Base-by-base conservation (phyloP, 2,888 invertebrate genomes). In the Eupithecia pulchellata region DNA sequence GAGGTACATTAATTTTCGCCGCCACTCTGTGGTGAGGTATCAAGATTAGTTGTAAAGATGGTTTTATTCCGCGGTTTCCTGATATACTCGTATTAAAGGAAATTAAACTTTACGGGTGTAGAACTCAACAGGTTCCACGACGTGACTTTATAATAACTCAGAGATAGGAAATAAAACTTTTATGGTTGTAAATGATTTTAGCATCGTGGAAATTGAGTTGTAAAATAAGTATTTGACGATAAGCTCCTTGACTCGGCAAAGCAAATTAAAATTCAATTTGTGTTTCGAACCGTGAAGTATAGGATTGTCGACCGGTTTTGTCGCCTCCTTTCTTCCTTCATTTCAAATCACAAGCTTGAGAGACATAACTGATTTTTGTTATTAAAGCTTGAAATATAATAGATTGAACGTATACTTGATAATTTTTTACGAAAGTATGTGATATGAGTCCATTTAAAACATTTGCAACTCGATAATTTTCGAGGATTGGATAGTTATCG, bases 241-340 rank as follows among this genome's bases (percentile, higher is more conserved):
- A 91, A 92, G 92, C 91, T 91, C 80, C 88, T 92, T 89, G 90
- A 92, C 90, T 92, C 86, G 87, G 88, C 86, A 88, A 89, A 90
- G 89, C 90, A 91, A 91, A 92, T 92, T 92, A 93, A 92, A 93
- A 92, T 93, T 92, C 92, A 93, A 93, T 93, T 92, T 92, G 91
- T 89, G 89, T 86, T 82, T 88, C 85, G 87, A 89, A 88, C 92
- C 89, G 89, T 91, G 91, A 92, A 91, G 90, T 90, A 90, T 88
- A 90, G 89, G 91, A 91, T 91, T 92, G 91, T 90, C 88, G 84
- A 86, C 88, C 86, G 90, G 88, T 89, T 91, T 89, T 85, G 87
- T 89, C 89, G 88, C 88, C 89, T 89, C 90, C 86, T 89, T 89
- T 89, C 89, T 88, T 88, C 88, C 86, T 91, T 90, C 89, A 91